Base-by-base conservation (phyloP, 2,113 vertebrate species). In the Ailurus styani region DNA sequence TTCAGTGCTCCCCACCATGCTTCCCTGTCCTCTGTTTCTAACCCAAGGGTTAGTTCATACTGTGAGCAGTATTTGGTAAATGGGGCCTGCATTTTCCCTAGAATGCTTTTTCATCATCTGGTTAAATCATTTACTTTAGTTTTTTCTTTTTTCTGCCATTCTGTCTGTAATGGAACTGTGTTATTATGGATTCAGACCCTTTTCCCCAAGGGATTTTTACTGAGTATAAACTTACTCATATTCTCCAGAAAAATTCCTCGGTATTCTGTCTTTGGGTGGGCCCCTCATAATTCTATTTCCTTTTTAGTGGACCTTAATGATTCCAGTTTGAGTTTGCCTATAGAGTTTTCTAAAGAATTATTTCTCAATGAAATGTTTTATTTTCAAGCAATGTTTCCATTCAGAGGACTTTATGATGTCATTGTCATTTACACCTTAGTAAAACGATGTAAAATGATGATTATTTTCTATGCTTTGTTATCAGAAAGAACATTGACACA, bases 181-280 rank as follows among this genome's bases (percentile, higher is more conserved):
- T 64, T 82, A 11, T 75, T 45, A 66, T 15, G 20, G 40, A 54
- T 66, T 50, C 17, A 25, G 7, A 57, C 64, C 87, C 27, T 31
- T 91, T 79, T 75, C 85, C 40, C 42, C 45, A n/a, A 31, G 18
- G 82, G 37, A 15, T 60, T 90, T 91, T 87, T 79, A 87, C 78
- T 34, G 91, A 73, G 9, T 84, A 27, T n/a, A 27, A 96, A 78
- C 77, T 75, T 45, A 90, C 50, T 85, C 50, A 13, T 78, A 47
- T 78, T 93, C 27, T 31, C 52, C 55, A 93, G 75, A 89, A 79
- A 90, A 96, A 78, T 37, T 79, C 66, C 70, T 93, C 1, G 17
- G 47, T 66, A 34, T 82, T 88, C 1, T 18, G 0, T 89, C 64
- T 95, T 66, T 47, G 47, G 14, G 20, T 62, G 34, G 55, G 6